These are phyloP conservation scores for Drosophila villosipedis DNA, from an alignment of 2,888 invertebrate genomes.

Conservation along the genomic window DNA sequence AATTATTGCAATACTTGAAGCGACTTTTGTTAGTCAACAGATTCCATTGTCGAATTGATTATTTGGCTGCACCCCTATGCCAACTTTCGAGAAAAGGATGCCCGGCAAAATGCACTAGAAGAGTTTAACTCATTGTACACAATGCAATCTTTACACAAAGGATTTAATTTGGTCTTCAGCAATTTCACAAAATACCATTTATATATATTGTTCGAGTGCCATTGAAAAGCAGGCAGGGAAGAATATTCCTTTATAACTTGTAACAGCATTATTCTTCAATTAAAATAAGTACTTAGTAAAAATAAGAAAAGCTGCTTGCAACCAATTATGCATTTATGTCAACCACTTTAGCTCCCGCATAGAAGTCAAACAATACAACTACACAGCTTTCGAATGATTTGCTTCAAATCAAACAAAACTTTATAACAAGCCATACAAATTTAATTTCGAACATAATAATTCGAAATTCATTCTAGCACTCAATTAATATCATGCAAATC, in stretches of 20 bases:
- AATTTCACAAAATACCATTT: neutral
- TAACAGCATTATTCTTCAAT: constrained; percentile 16
- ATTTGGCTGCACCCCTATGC: neutral
- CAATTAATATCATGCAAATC: neutral
- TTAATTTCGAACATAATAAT: neutral
- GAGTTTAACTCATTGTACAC: neutral
- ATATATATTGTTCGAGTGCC: neutral
- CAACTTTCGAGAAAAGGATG: too few relatives aligned
- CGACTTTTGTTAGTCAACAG: neutral
- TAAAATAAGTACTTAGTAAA: constrained; percentile 17
- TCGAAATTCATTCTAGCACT: neutral
- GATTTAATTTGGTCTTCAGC: too few relatives aligned
- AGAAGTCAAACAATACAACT: constrained; percentile 17
- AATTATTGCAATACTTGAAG: neutral
- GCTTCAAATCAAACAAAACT: neutral
- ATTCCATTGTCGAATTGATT: neutral
- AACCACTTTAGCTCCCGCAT: constrained; percentile 4
- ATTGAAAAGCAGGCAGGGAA: neutral
- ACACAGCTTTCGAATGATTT: constrained; percentile 1
- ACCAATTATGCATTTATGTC: constrained; percentile 18
- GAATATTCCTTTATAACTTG: constrained; percentile 40
- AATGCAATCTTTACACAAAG: neutral
- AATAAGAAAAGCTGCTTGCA: constrained; percentile 12
- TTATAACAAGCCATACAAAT: neutral
- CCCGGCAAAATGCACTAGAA: too few relatives aligned